Conservation (phyloP, 2,888 invertebrate genomes). For the Nowickia ferox region DNA sequence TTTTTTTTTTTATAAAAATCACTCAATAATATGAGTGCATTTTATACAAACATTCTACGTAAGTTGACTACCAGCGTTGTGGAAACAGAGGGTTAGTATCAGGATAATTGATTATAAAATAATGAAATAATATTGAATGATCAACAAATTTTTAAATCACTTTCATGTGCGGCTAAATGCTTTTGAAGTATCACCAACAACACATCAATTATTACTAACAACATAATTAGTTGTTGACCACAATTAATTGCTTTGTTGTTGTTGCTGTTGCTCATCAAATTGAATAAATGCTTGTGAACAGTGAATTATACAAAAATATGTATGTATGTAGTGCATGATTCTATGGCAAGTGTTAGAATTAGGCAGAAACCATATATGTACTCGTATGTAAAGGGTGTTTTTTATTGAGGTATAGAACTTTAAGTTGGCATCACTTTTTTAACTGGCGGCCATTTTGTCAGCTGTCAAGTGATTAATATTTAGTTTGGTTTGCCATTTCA, state of each 20-base stretch:
- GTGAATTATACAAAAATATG: neutral
- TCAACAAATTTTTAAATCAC: constrained; percentile 28
- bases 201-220: constrained; percentile 67
- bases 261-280: neutral
- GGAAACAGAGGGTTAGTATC: too few species aligned
- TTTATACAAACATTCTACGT: too few species aligned
- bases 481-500: too few species aligned
- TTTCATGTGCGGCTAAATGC: constrained; percentile 51
- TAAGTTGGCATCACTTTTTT: too few species aligned
- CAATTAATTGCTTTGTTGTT: constrained; percentile 54
- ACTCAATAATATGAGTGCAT: too few species aligned
- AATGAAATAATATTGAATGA: neutral
- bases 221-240: constrained; percentile 69
- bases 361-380: constrained; percentile 15
- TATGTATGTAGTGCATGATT: neutral
- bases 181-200: constrained; percentile 64
- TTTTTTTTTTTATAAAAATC: too few species aligned
- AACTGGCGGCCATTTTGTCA: too few species aligned
- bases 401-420: too few species aligned
- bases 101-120: neutral
- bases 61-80: too few species aligned
- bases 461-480: too few species aligned
- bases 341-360: constrained; percentile 55
- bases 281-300: neutral
- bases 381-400: too few species aligned